Base-by-base conservation (phyloP, 2,797 vertebrate genomes). In the Carduelis carduelis region DNA sequence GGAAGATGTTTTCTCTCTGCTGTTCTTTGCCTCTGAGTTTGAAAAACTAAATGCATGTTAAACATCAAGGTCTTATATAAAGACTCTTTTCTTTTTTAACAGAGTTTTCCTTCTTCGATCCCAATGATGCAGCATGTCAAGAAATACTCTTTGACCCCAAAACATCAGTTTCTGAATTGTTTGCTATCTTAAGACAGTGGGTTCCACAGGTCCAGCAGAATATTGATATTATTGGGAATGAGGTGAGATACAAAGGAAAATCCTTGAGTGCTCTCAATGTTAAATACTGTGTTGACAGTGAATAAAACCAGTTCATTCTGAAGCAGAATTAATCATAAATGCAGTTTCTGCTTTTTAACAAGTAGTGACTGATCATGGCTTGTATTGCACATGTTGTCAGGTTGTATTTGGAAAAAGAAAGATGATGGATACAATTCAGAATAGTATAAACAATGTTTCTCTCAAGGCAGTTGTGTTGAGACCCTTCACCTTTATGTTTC, bases 51-150 rank as follows among this genome's bases (percentile, higher is more conserved):
- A 21, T 85, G 26, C 9, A 5, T 68, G 18, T 90, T 87, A 76
- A 87, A 77, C 1, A 4, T 86, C 68, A 49, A 5, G 56, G 20
- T 85, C 70, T 52, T 72, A 75, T 44, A 23, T 91, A 87, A 81
- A 61, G 30, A 52, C 64, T 47, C 49, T 87, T 86, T 79, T 75
- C 8, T 83, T 83, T 79, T 91, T 76, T 18, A 70, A 82, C 96
- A 99, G 99, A 99, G 76, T 99, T 99, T 97, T 99, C 99, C 90
- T 99, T 99, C 97, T 99, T 99, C 15, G 99, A 99, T 97, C 99
- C 99, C 27, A 98, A 98, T 80, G 99, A 99, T 87, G 98, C 98
- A 3, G 98, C 99, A 43, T 99, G 99, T 96, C 98, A 98, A 87
- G 98, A 99, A 95, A 98, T 99, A 93, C 98, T 99, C 89, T 98